A percentile compares a stretch with the other conserved stretches of the same genome.
Conservation (phyloP, 2,113 vertebrate genomes). For the Notarius quadriscutis region DNA sequence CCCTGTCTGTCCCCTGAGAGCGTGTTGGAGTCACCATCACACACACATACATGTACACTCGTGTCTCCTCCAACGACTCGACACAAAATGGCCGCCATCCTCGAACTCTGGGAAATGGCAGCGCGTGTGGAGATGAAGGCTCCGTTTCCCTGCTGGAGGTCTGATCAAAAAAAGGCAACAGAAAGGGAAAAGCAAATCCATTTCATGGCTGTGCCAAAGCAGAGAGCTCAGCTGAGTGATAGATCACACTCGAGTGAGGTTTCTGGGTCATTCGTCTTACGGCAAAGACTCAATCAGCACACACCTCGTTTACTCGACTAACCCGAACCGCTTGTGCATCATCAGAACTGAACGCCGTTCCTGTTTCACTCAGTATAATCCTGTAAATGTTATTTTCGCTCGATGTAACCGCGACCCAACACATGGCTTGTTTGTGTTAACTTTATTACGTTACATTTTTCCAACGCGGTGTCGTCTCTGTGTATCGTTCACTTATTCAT, state of each 20-base stretch:
- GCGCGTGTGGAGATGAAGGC: slow-evolving; percentile 21
- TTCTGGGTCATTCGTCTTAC: slow-evolving; percentile 31
- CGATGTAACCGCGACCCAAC: not conserved
- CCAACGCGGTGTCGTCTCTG: not conserved
- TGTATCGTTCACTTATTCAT: not conserved
- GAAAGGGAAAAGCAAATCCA: slow-evolving; percentile 8
- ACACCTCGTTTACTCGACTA: not conserved
- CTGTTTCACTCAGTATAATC: not conserved
- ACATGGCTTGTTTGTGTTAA: not conserved
- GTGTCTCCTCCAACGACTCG: not conserved
- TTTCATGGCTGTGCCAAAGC: slow-evolving; percentile 17
- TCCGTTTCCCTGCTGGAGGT: slow-evolving; percentile 22
- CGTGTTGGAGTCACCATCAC: slow-evolving; percentile 25
- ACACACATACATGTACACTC: not conserved
- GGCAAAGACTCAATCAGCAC: not conserved
- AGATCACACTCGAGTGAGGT: not conserved
- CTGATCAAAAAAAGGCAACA: slow-evolving; percentile 1
- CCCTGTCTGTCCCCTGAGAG: not conserved
- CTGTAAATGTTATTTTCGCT: not conserved
- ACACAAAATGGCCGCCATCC: slow-evolving; percentile 46
- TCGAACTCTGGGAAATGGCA: slow-evolving; percentile 35
- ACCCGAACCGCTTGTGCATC: not conserved
- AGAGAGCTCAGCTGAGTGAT: not conserved
- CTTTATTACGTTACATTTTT: not conserved
- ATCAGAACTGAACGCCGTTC: not conserved